Evolutionary conservation across 2,113 vertebrate species (phyloP), one percentile per base, ranked within the genome.

Genomic region (Takifugu flavidus): DNA sequence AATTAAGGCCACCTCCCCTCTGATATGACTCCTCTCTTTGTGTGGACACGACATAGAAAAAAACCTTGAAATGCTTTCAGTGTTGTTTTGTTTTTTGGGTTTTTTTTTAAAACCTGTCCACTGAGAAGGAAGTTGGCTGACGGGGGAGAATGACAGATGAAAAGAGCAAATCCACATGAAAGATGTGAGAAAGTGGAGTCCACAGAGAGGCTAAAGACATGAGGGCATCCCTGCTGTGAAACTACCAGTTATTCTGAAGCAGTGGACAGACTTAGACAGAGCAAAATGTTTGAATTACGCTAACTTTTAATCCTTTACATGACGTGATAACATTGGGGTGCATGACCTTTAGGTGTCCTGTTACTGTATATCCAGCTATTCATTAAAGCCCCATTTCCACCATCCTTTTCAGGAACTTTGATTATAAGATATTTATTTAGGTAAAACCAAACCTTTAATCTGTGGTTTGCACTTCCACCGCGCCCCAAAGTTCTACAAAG

Each of bases 1-100:
- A 57, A 56, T 77, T 65, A 64, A 75, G 25, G 65, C 68, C 62
- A 56, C 13, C 13, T 80, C 53, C 34, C 13, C n/a, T 14, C 28
- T 56, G 56, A 69, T 11, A 8, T 1, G 3, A 25, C 62, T 62
- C 56, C 3, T 69, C 20, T 56, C 54, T 25, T 44, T 11, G 7
- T 51, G 39, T 11, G 65, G 25, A 49, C 39, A 28, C 25, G 25
- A 11, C 2, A 52, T 52, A 59, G 27, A 25, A 61, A 50, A n/a
- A 50, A n/a, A 42, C 34, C 14, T 1, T 28, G 27, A 64, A 26
- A 58, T 49, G 57, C 65, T 59, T 52, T 67, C 14, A 31, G 25
- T 56, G 25, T 63, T 20, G 20, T 20, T 20, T 20, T 20, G 20
- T 1, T 20, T 20, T 65, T 25, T 27, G 28, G 26, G 39, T 27